Conservation (phyloP, 2,797 vertebrate genomes). For the Coccyzus lansbergi region DNA sequence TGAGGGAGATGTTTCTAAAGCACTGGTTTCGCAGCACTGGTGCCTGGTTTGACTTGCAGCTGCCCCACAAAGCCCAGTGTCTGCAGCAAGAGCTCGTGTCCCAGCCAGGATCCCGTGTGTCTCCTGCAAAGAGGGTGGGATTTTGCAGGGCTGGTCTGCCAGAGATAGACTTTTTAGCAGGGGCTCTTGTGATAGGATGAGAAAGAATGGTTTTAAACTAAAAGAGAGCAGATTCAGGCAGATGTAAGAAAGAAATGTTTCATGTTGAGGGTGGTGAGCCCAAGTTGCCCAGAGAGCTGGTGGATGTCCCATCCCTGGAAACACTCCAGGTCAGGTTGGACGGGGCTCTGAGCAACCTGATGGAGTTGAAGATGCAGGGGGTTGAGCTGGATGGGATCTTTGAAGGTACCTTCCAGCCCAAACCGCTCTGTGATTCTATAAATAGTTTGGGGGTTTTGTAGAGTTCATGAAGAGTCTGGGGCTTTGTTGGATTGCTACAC, state of each 20-base stretch:
- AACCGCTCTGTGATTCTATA: neutral
- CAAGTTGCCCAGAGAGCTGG: neutral
- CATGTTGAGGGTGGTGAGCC: rapidly evolving
- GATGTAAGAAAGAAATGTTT: neutral
- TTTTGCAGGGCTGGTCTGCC: neutral
- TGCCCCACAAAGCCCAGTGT: neutral
- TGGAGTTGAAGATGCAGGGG: neutral
- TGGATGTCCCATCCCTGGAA: neutral
- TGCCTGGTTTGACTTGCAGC: neutral
- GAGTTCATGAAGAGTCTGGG: too few relatives aligned
- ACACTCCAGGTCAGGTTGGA: neutral
- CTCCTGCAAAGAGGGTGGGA: neutral
- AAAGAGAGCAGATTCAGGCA: neutral
- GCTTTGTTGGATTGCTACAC: too few relatives aligned
- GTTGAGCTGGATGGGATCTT: rapidly evolving
- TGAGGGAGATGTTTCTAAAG: neutral
- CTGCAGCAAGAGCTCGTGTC: rapidly evolving
- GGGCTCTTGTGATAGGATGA: neutral
- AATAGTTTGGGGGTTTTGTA: too few relatives aligned
- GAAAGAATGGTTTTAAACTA: neutral
- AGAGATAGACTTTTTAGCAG: neutral
- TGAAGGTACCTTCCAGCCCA: neutral
- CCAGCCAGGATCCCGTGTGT: neutral
- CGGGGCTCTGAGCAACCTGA: rapidly evolving
- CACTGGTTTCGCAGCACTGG: neutral